These are phyloP conservation scores for Onthophagus taurus DNA, from an alignment of 1,140 invertebrate species.

Conservation along the genomic window DNA sequence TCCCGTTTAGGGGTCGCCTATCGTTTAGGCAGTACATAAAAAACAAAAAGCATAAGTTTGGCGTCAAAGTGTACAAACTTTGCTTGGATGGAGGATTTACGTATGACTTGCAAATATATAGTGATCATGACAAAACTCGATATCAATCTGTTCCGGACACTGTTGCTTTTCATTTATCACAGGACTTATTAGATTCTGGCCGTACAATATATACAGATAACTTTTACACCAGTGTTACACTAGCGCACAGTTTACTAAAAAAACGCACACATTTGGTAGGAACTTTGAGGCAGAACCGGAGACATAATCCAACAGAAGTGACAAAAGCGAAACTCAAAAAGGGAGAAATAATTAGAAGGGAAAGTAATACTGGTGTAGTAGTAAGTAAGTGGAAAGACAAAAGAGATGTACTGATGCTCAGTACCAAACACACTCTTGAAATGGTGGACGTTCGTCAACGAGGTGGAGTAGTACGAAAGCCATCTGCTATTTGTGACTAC, in stretches of 20 bases:
- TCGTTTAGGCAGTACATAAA: constrained; percentile 5
- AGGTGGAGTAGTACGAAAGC: constrained; percentile 27
- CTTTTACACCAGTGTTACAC: constrained; percentile 5
- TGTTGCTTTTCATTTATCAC: too few relatives aligned
- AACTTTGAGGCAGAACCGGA: constrained; percentile 6
- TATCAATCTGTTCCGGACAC: too few relatives aligned
- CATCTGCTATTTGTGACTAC: constrained; percentile 31
- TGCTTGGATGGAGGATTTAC: constrained; percentile 34
- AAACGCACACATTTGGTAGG: constrained; percentile 9
- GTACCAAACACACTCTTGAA: constrained; percentile 28
- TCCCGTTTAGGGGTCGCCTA: not conserved
- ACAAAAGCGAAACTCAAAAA: constrained; percentile 31
- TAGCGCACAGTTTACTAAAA: not conserved
- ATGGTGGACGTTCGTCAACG: constrained; percentile 23
- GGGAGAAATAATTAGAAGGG: constrained; percentile 31
- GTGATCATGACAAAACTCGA: constrained; percentile 26
- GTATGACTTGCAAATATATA: constrained; percentile 31
- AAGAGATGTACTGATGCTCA: constrained; percentile 31
- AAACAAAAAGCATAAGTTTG: constrained; percentile 4
- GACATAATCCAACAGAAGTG: constrained; percentile 18
- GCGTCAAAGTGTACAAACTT: constrained; percentile 1
- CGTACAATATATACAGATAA: constrained; percentile 7
- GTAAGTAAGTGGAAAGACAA: constrained; percentile 38
- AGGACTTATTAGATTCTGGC: constrained; percentile 7
- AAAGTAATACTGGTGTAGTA: constrained; percentile 34